Conservation (phyloP, 1,140 invertebrate genomes). For the Amphibalanus amphitrite region DNA sequence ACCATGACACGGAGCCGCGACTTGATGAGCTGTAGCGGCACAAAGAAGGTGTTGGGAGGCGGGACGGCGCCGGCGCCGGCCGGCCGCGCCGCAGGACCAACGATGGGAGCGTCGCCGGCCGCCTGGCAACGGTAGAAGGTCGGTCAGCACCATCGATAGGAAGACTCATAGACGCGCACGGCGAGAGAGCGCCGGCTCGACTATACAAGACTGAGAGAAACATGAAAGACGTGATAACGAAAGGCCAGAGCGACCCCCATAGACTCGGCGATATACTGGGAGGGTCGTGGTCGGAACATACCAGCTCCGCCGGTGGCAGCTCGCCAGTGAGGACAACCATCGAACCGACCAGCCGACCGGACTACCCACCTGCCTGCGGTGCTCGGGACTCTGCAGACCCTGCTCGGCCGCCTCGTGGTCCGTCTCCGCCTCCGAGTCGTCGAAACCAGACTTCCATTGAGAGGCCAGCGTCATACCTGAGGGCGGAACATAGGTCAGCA, state of each 20-base stretch:
- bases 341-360: too few species aligned
- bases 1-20: background rate
- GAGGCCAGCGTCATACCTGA: constrained; percentile 63
- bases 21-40: background rate
- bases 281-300: too few species aligned
- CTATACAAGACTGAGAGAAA: too few species aligned
- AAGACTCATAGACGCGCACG: background rate
- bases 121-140: background rate
- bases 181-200: too few species aligned
- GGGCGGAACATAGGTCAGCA: background rate
- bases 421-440: constrained; percentile 70
- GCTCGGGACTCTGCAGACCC: constrained; percentile 47
- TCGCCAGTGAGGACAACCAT: too few species aligned
- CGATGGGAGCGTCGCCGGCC: constrained; percentile 8
- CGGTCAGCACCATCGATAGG: too few species aligned
- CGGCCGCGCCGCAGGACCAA: constrained; percentile 11
- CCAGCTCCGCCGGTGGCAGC: too few species aligned
- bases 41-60: background rate
- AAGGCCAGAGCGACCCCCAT: too few species aligned
- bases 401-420: constrained; percentile 81
- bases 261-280: too few species aligned
- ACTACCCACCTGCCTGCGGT: constrained; percentile 27
- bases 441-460: constrained; percentile 86
- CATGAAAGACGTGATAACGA: too few species aligned
- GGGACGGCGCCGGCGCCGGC: background rate